A percentile compares a stretch with the other conserved stretches of the same genome.
Conservation (phyloP, 2,888 invertebrate species). For the Diarsia dahlii region DNA sequence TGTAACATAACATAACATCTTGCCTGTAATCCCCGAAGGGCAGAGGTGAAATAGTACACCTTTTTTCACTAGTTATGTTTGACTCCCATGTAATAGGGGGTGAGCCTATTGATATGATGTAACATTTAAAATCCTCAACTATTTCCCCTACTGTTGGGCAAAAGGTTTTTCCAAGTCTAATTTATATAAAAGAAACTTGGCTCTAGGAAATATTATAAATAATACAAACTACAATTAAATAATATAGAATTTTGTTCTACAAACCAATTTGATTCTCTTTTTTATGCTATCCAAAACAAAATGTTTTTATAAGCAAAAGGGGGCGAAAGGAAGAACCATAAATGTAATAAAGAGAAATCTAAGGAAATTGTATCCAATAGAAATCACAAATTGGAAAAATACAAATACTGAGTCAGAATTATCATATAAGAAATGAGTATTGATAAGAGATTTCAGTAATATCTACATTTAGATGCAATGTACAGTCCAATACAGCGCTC, state of each 20-base stretch:
- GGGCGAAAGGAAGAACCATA: no score
- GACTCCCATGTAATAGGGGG: no score
- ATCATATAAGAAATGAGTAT: not conserved
- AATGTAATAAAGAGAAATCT: not conserved
- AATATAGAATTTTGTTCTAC: no score
- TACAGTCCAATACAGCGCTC: not conserved
- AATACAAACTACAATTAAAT: not conserved
- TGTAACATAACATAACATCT: no score
- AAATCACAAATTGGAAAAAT: not conserved
- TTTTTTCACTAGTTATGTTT: no score
- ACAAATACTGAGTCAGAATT: not conserved
- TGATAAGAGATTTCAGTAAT: not conserved
- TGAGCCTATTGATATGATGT: not conserved
- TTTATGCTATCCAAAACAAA: not conserved
- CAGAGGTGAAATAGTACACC: no score
- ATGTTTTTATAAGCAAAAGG: not conserved
- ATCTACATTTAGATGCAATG: constrained; percentile 5
- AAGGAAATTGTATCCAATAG: not conserved
- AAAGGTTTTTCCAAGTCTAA: not conserved
- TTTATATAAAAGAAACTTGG: not conserved
- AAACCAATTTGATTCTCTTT: not conserved
- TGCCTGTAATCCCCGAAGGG: no score
- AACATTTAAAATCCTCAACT: not conserved
- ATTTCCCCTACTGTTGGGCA: no score
- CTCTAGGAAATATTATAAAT: not conserved